A percentile compares a stretch with the other conserved stretches of the same genome.
These are phyloP conservation scores for Hemicentrotus pulcherrimus DNA, from an alignment of 35 echinoderm and acorn worm genomes.

Conservation along the genomic window DNA sequence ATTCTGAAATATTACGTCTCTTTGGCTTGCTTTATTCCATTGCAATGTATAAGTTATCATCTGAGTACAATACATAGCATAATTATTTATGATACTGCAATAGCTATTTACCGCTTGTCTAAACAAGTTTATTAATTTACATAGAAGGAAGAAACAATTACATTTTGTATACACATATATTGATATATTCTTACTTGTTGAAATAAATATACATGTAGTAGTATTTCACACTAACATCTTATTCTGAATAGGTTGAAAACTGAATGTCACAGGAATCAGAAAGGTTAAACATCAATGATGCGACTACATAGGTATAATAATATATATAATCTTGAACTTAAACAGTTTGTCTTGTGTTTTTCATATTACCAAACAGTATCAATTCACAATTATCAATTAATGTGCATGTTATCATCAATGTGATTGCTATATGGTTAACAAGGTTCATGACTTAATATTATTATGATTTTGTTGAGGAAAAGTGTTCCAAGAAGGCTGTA, in stretches of 20 bases:
- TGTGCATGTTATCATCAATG: no score
- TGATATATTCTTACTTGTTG: background rate
- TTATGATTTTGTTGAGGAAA: no score
- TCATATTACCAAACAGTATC: no score
- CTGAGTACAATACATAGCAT: background rate
- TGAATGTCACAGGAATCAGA: background rate
- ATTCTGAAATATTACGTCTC: background rate
- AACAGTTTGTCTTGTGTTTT: no score
- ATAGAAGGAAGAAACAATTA: background rate
- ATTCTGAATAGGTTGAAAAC: background rate
- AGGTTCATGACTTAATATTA: no score
- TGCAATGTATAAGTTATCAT: slow-evolving; percentile 5
- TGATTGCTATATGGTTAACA: no score
- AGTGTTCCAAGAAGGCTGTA: no score
- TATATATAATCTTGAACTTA: no score
- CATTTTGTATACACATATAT: background rate
- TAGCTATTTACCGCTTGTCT: background rate
- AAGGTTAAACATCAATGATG: no score
- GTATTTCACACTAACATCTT: background rate
- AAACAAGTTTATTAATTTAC: background rate
- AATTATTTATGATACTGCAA: background rate
- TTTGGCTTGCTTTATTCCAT: slow-evolving; percentile 18
- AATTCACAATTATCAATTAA: no score
- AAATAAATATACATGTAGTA: background rate
- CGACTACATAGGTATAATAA: no score